Conservation (phyloP, 2,797 vertebrate species). For the Muraenolepis orangiensis region DNA sequence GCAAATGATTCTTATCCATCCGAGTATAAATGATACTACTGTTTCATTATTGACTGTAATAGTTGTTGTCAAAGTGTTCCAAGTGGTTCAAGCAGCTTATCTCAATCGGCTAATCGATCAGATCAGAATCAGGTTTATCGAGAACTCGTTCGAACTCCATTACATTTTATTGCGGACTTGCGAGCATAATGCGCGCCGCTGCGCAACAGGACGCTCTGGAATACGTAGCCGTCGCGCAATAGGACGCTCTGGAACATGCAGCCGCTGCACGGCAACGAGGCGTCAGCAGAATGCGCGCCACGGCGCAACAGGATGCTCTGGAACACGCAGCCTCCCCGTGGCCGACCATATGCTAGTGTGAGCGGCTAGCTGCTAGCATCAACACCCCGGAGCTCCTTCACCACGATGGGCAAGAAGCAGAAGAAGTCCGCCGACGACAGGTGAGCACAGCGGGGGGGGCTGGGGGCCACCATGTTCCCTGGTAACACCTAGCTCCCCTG, state of each 20-base stretch:
- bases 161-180: neutral
- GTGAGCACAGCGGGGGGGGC: neutral
- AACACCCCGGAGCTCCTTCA: neutral
- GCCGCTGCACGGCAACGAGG: too few relatives aligned
- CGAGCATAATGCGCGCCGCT: too few relatives aligned
- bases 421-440: conserved; percentile 6
- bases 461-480: neutral
- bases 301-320: neutral
- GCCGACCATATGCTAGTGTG: neutral
- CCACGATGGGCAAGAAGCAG: conserved; percentile 6
- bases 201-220: too few relatives aligned
- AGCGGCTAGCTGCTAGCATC: neutral
- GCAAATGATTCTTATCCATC: too few relatives aligned
- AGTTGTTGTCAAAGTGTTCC: too few relatives aligned
- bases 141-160: too few relatives aligned
- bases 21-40: too few relatives aligned
- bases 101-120: too few relatives aligned
- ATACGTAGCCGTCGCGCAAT: too few relatives aligned
- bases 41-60: too few relatives aligned
- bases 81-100: too few relatives aligned
- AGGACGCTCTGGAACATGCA: neutral
- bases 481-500: neutral
- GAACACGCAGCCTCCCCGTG: neutral
- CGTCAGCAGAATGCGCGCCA: neutral
- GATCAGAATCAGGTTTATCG: too few relatives aligned